A percentile compares a stretch with the other conserved stretches of the same genome.
Conservation (phyloP, 2,113 vertebrate genomes). For the Cyanistes caeruleus region DNA sequence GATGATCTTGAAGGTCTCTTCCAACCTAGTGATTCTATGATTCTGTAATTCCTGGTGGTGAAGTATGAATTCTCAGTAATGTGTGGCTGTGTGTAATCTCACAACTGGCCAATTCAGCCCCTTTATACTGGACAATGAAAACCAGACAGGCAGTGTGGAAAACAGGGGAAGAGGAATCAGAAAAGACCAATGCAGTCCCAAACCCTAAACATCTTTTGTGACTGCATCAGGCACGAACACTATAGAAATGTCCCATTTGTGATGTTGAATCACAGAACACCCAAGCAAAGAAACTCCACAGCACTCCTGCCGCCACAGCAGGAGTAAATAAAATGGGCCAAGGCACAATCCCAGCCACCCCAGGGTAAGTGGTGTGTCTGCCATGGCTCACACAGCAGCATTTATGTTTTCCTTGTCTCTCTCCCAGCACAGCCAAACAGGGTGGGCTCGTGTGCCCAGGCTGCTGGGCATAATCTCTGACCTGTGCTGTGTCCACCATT, state of each 20-base stretch:
- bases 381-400: neutral
- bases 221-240: neutral
- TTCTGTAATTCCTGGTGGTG: neutral
- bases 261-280: neutral
- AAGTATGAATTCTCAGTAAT: neutral
- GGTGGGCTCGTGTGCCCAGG: fast-evolving
- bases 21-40: too few relatives aligned
- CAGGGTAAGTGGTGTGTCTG: neutral
- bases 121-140: neutral
- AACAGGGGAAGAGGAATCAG: neutral
- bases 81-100: neutral
- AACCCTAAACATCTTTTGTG: neutral
- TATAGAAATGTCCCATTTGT: neutral
- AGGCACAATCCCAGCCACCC: fast-evolving
- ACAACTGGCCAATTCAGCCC: neutral
- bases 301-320: neutral
- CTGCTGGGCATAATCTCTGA: neutral
- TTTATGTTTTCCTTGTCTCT: neutral
- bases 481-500: fast-evolving
- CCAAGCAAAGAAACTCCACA: neutral
- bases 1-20: too few relatives aligned
- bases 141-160: neutral
- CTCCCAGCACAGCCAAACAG: neutral
- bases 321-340: neutral
- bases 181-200: neutral